These are phyloP conservation scores for Phoxinus phoxinus DNA, from an alignment of 2,113 vertebrate species.

Conservation along the genomic window DNA sequence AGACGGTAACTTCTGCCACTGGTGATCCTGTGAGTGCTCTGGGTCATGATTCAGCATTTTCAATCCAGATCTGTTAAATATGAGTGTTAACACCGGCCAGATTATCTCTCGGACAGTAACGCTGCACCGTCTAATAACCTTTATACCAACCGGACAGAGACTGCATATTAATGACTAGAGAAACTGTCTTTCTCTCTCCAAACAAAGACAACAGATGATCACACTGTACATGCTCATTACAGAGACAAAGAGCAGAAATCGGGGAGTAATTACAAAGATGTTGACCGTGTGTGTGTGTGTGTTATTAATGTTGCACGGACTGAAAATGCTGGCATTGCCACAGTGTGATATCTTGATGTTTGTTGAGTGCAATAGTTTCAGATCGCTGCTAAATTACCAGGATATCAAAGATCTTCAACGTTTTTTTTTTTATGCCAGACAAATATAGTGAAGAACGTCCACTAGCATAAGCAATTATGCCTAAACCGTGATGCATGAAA, in stretches of 20 bases:
- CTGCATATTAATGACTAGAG: slow-evolving; percentile 51
- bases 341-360: not conserved
- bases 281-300: not conserved
- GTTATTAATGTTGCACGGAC: not conserved
- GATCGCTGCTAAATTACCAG: not conserved
- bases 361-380: not conserved
- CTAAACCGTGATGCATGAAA: not conserved
- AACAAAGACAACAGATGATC: slow-evolving; percentile 17
- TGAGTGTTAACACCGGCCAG: not conserved
- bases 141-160: slow-evolving; percentile 35
- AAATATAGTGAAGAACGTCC: not conserved
- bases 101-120: not conserved
- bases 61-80: not conserved
- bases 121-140: slow-evolving; percentile 25
- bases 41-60: not conserved
- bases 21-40: not conserved
- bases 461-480: not conserved
- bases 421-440: not conserved
- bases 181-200: slow-evolving; percentile 24
- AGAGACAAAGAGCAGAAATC: slow-evolving; percentile 20
- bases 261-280: not conserved
- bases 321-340: not conserved
- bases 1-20: not conserved
- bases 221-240: not conserved
- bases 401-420: not conserved